Conservation (phyloP, 2,888 invertebrate species). For the Euclidia mi region DNA sequence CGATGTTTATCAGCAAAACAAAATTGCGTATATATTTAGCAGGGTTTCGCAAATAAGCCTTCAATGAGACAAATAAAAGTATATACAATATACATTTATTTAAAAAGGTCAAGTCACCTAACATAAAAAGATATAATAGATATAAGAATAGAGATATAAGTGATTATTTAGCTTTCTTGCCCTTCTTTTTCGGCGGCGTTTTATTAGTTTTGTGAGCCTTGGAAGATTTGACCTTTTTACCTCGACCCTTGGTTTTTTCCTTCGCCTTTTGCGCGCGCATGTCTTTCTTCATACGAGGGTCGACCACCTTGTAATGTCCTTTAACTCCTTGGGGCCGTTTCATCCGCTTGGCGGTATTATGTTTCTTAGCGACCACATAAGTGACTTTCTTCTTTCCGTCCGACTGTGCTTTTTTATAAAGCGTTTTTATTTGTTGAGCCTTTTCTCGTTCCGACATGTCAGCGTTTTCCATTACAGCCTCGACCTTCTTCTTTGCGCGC, state of each 20-base stretch:
- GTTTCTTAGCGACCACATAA: conserved; percentile 98
- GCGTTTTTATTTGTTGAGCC: conserved; percentile 96
- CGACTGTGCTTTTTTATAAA: conserved; percentile 97
- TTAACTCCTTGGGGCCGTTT: conserved; percentile 96
- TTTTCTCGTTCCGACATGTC: conserved; percentile 98
- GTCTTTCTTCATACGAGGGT: conserved; percentile 99
- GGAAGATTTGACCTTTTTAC: conserved; percentile 74
- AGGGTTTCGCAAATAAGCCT: too few relatives aligned
- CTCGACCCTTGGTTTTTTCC: conserved; percentile 89
- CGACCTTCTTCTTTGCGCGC: conserved; percentile 98
- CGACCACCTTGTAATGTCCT: conserved; percentile 98
- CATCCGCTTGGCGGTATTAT: conserved; percentile 93
- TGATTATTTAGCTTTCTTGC: conserved; percentile 70
- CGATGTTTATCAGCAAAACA: too few relatives aligned
- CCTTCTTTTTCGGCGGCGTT: conserved; percentile 61
- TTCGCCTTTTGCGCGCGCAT: conserved; percentile 92
- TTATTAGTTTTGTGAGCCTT: conserved; percentile 53
- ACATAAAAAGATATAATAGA: neutral
- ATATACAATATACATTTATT: conserved; percentile 19
- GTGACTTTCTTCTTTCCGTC: conserved; percentile 97
- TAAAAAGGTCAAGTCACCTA: neutral
- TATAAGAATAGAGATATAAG: conserved; percentile 14
- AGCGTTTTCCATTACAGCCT: conserved; percentile 96
- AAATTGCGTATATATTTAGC: too few relatives aligned
- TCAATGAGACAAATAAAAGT: too few relatives aligned